These are phyloP conservation scores for Trachymyrmex septentrionalis DNA, from an alignment of 1,140 invertebrate genomes.

Conservation along the genomic window DNA sequence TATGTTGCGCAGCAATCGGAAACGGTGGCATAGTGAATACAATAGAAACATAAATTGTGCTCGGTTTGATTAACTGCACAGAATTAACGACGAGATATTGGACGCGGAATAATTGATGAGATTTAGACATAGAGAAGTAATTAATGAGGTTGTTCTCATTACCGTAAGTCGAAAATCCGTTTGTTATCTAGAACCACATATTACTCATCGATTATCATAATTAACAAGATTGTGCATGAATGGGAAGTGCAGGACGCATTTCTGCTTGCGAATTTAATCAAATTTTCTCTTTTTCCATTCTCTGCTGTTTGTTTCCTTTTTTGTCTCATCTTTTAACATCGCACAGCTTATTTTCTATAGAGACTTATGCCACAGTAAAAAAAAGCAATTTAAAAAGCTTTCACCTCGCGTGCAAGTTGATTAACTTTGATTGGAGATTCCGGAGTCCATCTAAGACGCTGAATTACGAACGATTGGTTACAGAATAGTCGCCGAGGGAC, in stretches of 20 bases:
- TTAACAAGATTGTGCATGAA: constrained; percentile 18
- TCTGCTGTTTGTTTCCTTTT: neutral
- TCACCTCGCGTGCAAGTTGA: constrained; percentile 32
- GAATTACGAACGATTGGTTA: constrained; percentile 15
- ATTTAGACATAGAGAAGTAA: constrained; percentile 11
- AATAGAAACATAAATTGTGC: neutral
- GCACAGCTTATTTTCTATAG: neutral
- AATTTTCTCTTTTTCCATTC: neutral
- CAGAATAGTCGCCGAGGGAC: constrained; percentile 88
- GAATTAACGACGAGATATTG: constrained; percentile 22
- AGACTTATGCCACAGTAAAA: neutral
- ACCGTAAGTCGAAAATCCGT: neutral
- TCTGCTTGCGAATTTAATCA: neutral
- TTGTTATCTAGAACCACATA: constrained; percentile 2
- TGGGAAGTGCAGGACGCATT: neutral
- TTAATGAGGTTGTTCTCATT: neutral
- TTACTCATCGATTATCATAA: neutral
- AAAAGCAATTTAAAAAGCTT: neutral
- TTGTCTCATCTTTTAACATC: neutral
- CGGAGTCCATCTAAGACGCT: neutral
- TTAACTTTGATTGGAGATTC: constrained; percentile 27
- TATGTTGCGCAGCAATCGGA: neutral
- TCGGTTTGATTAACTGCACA: neutral
- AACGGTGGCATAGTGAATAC: neutral
- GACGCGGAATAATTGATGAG: neutral